Evolutionary conservation across 2,797 vertebrate genomes (phyloP), one percentile per base, ranked within the genome.

Genomic region (Oreortyx pictus): DNA sequence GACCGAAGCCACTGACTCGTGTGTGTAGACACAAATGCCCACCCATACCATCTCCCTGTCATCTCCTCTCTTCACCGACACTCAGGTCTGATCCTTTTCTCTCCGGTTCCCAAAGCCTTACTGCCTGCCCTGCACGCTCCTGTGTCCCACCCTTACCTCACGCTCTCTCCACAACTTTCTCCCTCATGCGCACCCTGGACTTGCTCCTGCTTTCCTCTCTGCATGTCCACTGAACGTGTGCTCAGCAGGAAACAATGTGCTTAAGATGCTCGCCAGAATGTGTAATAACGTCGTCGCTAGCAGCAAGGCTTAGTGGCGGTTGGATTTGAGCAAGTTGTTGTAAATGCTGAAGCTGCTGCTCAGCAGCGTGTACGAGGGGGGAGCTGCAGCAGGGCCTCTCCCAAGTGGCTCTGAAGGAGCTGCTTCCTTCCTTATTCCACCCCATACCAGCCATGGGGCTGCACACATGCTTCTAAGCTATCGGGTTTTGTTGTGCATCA

Each of bases 261-360:
- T 93, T 93, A 95, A 96, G 94, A 65, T 57, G 6, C 70, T 96
- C 31, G 57, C 85, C 75, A 54, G 56, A 96, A 96, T 82, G 75
- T 94, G 90, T 96, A 97, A 89, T 97, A 96, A 97, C 88, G 95
- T 96, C 47, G 20, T 9, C 41, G 22, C 72, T 89, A 68, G 77
- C 46, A 82, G 76, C 33, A 88, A 96, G 92, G 90, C 80, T 86
- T 81, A 83, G 95, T 71, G 88, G 90, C 88, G 89, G 96, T 92
- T 94, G 82, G 88, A 83, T 94, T 95, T 65, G 83, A 96, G 92
- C 94, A 92, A 91, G 62, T 92, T 60, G 0, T 86, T 18, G 4
- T 94, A 92, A 96, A 96, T 88, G 90, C 96, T 89, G 97, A 97
- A 97, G 95, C 93, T 29, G 35, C 85, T 85, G 82, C 94, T 88